phyloP scores from a whole-genome alignment of 2,113 vertebrate genomes.

The Psittacara wagleri region DNA sequence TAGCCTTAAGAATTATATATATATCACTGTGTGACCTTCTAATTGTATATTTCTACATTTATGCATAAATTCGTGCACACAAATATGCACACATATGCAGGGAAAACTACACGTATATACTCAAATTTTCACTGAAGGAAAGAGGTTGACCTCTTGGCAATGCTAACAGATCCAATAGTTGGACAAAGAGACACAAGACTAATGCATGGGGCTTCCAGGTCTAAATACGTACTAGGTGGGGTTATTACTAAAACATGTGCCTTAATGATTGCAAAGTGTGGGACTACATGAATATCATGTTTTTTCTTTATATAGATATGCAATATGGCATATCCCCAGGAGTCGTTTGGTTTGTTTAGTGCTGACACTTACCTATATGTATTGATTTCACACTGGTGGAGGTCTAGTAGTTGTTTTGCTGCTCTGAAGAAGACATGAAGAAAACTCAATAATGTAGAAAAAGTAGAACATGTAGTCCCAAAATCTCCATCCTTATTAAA shows the following conservation, averaged over 20 bases:
- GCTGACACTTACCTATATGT: not conserved
- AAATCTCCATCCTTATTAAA: slow-evolving; percentile 43
- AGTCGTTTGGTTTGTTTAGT: not conserved
- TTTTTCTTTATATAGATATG: not conserved
- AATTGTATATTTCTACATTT: not conserved
- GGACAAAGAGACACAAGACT: not conserved
- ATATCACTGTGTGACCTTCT: not conserved
- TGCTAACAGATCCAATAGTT: not conserved
- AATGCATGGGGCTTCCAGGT: not conserved
- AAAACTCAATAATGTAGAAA: slow-evolving; percentile 24
- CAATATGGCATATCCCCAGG: not conserved
- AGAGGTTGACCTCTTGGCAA: not conserved
- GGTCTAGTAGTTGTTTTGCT: not conserved
- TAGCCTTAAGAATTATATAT: not conserved
- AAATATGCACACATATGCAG: not conserved
- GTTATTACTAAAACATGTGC: not conserved
- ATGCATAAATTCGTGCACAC: not conserved
- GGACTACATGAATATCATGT: not conserved
- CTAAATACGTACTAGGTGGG: not conserved
- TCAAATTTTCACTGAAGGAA: not conserved
- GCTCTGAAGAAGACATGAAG: not conserved
- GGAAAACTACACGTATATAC: not conserved
- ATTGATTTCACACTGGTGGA: not conserved
- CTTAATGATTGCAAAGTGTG: not conserved
- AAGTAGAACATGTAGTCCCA: slow-evolving; percentile 21